Conservation (phyloP, 2,113 vertebrate species). For the Acrocephalus arundinaceus region DNA sequence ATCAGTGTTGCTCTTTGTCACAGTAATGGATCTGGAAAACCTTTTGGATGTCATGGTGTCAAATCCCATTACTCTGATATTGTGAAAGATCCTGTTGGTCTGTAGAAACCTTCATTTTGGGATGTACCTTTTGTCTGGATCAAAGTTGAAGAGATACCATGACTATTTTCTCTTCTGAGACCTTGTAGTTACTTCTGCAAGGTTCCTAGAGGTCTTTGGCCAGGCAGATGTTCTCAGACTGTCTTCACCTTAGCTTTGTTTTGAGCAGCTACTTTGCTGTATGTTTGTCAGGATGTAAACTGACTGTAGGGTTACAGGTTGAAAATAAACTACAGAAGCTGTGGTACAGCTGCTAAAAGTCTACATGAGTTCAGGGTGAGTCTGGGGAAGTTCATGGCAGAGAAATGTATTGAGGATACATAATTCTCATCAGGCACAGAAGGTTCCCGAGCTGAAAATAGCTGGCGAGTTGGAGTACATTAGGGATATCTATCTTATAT, state of each 20-base stretch:
- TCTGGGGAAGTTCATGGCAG: not conserved
- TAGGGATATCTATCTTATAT: constrained; percentile 32
- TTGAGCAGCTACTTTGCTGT: not conserved
- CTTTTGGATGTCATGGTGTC: not conserved
- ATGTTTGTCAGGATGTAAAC: not conserved
- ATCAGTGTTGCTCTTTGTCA: not conserved
- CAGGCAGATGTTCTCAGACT: not conserved
- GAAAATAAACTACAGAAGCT: not conserved
- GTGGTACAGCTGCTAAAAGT: not conserved
- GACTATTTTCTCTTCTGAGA: not conserved
- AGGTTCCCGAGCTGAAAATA: constrained; percentile 24
- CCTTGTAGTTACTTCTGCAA: not conserved
- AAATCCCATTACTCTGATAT: not conserved
- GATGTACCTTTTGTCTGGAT: not conserved
- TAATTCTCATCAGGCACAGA: constrained; percentile 6
- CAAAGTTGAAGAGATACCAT: not conserved
- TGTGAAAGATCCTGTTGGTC: not conserved
- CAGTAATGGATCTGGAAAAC: not conserved
- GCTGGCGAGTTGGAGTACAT: not conserved
- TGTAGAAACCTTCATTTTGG: not conserved
- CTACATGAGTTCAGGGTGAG: not conserved
- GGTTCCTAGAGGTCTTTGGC: not conserved
- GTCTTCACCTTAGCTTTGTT: not conserved
- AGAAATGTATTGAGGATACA: not conserved
- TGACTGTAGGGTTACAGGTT: not conserved